Conservation (phyloP, 2,888 invertebrate species). For the Acutogordius australiensis region DNA sequence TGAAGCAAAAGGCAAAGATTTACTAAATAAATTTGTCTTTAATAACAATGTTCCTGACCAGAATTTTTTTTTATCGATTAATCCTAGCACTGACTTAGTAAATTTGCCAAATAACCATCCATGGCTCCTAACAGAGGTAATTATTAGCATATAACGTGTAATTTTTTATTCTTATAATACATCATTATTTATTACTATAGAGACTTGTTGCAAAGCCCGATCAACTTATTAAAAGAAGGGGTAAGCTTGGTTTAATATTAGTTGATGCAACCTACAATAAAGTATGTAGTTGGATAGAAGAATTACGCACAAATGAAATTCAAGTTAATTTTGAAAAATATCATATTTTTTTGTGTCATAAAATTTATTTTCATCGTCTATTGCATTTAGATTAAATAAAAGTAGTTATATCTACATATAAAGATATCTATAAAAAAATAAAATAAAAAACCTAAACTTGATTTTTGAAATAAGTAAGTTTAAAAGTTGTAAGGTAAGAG, state of each 20-base stretch:
- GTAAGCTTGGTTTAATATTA: constrained; percentile 78
- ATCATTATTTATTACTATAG: constrained; percentile 26
- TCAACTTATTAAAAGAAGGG: constrained; percentile 84
- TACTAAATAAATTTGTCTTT: background rate
- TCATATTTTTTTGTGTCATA: constrained; percentile 12
- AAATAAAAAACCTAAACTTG: too few relatives aligned
- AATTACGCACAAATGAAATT: constrained; percentile 52
- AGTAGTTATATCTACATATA: too few relatives aligned
- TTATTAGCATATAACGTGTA: background rate
- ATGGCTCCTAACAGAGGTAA: constrained; percentile 5
- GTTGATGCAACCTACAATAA: constrained; percentile 52
- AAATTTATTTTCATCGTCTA: too few relatives aligned
- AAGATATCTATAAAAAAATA: too few relatives aligned
- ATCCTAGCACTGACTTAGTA: background rate
- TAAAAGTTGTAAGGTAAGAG: too few relatives aligned
- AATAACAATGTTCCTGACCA: background rate
- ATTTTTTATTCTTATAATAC: background rate
- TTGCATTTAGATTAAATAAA: too few relatives aligned
- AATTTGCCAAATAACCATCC: background rate
- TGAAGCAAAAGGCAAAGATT: constrained; percentile 5
- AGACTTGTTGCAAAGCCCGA: constrained; percentile 91
- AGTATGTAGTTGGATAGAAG: constrained; percentile 54
- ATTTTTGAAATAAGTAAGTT: too few relatives aligned
- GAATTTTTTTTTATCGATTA: background rate
- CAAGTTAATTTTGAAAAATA: too few relatives aligned